phyloP scores from a whole-genome alignment of 2,888 invertebrate genomes.

The Eupithecia subfuscata region DNA sequence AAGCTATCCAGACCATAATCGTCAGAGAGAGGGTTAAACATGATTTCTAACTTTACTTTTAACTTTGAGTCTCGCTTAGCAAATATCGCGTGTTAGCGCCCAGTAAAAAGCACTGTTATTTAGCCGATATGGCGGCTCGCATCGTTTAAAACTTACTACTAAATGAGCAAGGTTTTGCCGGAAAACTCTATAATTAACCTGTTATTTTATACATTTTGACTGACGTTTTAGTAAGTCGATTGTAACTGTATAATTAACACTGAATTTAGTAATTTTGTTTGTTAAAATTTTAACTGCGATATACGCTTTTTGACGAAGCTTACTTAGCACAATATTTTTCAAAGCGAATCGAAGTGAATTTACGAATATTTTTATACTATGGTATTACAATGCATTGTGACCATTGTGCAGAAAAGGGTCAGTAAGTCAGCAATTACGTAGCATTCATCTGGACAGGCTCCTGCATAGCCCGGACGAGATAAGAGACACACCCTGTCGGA shows the following conservation, averaged over 20 bases:
- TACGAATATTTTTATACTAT: too few relatives aligned
- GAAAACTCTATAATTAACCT: conserved; percentile 55
- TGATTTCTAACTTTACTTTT: conserved; percentile 32
- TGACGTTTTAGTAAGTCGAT: conserved; percentile 38
- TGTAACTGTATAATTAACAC: conserved; percentile 31
- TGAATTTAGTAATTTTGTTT: conserved; percentile 24
- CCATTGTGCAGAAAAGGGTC: too few relatives aligned
- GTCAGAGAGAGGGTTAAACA: conserved; percentile 15
- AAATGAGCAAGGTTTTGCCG: conserved; percentile 52
- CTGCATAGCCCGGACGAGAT: too few relatives aligned
- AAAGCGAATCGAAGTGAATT: too few relatives aligned
- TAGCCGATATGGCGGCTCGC: conserved; percentile 39
- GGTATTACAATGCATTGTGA: too few relatives aligned
- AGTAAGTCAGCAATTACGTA: too few relatives aligned
- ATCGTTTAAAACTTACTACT: conserved; percentile 57
- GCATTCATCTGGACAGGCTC: too few relatives aligned
- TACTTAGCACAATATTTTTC: background rate
- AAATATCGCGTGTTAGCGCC: conserved; percentile 53
- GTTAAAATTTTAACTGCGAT: background rate
- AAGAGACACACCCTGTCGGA: too few relatives aligned
- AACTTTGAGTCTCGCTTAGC: conserved; percentile 37
- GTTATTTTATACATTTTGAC: conserved; percentile 49
- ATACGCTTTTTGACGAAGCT: background rate
- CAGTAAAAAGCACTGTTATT: conserved; percentile 53
- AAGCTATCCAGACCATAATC: background rate